A percentile compares a stretch with the other conserved stretches of the same genome.
These are phyloP conservation scores for Lerema accius DNA, from an alignment of 1,140 invertebrate species.

Conservation along the genomic window DNA sequence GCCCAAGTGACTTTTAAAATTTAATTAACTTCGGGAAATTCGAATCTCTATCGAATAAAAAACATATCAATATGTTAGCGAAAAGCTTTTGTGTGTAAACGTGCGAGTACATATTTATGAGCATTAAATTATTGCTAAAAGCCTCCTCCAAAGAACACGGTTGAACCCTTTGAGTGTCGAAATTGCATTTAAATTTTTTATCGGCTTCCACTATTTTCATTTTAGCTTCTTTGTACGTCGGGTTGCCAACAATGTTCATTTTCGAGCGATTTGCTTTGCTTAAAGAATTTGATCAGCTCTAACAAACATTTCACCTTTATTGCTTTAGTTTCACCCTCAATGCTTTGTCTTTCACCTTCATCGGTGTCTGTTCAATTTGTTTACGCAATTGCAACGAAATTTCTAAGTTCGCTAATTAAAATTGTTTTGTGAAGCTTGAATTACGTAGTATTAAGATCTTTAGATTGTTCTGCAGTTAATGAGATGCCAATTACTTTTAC, in stretches of 20 bases:
- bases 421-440: background rate
- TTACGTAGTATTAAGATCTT: background rate
- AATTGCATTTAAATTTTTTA: constrained; percentile 20
- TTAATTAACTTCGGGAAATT: too few species aligned
- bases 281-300: constrained; percentile 24
- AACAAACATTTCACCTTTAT: constrained; percentile 18
- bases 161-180: constrained; percentile 1
- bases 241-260: constrained; percentile 23
- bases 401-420: background rate
- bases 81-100: too few species aligned
- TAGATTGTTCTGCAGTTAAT: background rate
- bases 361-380: background rate
- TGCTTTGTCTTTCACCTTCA: background rate
- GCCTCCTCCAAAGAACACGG: background rate
- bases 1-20: too few species aligned
- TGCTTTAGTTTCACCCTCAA: background rate
- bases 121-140: background rate
- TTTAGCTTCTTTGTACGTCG: constrained; percentile 5
- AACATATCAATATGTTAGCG: too few species aligned
- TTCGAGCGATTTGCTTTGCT: constrained; percentile 15
- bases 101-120: background rate
- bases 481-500: background rate
- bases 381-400: background rate
- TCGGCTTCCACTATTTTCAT: constrained; percentile 18
- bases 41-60: too few species aligned